Conservation (phyloP, 2,113 vertebrate genomes). For the Tympanuchus pallidicinctus region DNA sequence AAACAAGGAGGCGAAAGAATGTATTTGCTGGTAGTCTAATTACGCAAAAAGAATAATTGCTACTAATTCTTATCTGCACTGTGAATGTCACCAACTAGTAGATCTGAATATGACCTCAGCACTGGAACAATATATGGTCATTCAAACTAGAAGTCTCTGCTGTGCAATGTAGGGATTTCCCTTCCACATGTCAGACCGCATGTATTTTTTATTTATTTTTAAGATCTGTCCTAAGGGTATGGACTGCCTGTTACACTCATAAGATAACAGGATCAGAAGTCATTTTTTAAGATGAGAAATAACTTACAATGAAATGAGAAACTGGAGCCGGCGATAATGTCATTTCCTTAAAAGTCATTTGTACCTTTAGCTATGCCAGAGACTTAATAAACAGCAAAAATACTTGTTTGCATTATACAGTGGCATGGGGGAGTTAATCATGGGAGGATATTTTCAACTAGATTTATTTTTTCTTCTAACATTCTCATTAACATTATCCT, state of each 20-base stretch:
- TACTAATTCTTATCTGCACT: not conserved
- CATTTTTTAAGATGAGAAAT: not conserved
- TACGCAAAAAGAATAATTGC: not conserved
- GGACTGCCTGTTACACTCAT: not conserved
- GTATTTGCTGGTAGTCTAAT: not conserved
- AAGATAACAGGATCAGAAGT: not conserved
- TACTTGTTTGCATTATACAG: not conserved
- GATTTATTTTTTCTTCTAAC: conserved; percentile 1
- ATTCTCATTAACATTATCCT: not conserved
- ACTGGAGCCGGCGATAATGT: not conserved
- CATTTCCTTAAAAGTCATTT: not conserved
- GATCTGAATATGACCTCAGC: not conserved
- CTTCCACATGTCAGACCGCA: not conserved
- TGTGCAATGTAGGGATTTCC: not conserved
- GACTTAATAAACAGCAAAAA: not conserved
- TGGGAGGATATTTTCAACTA: not conserved
- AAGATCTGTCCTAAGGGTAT: not conserved
- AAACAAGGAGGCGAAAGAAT: conserved; percentile 6
- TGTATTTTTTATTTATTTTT: not conserved
- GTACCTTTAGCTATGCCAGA: not conserved
- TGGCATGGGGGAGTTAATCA: not conserved
- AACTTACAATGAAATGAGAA: not conserved
- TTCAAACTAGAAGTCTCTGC: not conserved
- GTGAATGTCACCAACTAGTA: not conserved
- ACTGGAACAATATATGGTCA: not conserved